Conservation (phyloP, 2,113 vertebrate species). For the Saguinus midas region DNA sequence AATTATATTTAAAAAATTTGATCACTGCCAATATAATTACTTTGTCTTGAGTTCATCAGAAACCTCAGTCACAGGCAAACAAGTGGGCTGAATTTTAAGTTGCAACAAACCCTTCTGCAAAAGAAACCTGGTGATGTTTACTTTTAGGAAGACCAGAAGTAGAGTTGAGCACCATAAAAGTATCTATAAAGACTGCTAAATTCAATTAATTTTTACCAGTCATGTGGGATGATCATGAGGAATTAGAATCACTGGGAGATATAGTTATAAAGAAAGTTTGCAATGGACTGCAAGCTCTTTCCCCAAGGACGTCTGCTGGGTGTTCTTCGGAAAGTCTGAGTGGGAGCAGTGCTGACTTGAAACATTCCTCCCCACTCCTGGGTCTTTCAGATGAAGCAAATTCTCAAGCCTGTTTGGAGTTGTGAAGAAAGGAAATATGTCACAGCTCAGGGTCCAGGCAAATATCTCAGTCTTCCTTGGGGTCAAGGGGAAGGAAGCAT, state of each 20-base stretch:
- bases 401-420: neutral
- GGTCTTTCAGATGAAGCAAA: neutral
- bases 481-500: neutral
- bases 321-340: neutral
- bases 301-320: neutral
- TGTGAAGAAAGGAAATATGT: too few species aligned
- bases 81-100: neutral
- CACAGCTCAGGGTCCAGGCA: rapidly evolving
- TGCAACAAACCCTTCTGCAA: too few species aligned
- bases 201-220: neutral
- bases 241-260: neutral
- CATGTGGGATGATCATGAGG: rapidly evolving
- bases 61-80: too few species aligned
- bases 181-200: neutral
- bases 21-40: neutral
- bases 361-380: neutral
- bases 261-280: neutral
- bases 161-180: rapidly evolving
- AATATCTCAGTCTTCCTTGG: neutral
- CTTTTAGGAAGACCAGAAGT: neutral
- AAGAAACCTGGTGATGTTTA: neutral
- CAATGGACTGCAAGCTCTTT: neutral
- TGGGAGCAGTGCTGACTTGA: neutral
- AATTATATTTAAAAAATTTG: neutral
- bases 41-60: neutral